Percentiles rank a stretch among this genome's conserved stretches.
phyloP scores from a whole-genome alignment of 2,113 vertebrate species.

The Ceyx margarethae region DNA sequence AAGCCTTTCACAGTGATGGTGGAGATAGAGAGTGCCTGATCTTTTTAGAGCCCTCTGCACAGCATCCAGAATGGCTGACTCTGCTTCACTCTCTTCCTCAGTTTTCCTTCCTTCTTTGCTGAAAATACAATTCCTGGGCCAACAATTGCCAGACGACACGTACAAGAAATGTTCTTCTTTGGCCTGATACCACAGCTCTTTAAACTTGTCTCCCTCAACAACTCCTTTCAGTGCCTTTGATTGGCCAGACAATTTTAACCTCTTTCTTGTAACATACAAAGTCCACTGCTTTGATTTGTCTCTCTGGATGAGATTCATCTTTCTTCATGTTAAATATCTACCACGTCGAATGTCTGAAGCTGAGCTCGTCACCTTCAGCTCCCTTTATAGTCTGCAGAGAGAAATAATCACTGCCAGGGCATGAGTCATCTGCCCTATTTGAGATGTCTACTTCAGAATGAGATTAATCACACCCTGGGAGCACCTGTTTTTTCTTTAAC shows the following conservation, averaged over 20 bases:
- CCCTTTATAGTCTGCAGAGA: constrained; percentile 21
- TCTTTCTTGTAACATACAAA: not conserved
- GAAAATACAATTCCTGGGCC: not conserved
- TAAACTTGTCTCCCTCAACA: not conserved
- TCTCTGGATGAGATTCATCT: not conserved
- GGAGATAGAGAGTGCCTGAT: not conserved
- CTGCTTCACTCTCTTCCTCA: not conserved
- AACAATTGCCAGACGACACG: not conserved
- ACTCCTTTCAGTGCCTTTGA: not conserved
- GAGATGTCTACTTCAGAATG: constrained; percentile 41
- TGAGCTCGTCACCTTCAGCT: constrained; percentile 20
- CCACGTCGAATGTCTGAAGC: not conserved
- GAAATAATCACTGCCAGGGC: constrained; percentile 37
- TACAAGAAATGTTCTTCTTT: not conserved
- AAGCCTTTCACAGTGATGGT: not conserved
- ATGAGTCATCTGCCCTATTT: constrained; percentile 62
- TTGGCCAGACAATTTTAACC: not conserved
- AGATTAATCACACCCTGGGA: constrained; percentile 37
- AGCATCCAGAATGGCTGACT: not conserved
- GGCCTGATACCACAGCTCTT: not conserved
- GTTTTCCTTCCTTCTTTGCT: not conserved
- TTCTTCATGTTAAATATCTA: not conserved
- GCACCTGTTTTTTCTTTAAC: constrained; percentile 29
- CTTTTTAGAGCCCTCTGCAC: not conserved
- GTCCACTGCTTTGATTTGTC: constrained; percentile 19